Evolutionary conservation across 1,140 invertebrate genomes (phyloP).

Genomic region (Lordiphosa stackelbergi): DNA sequence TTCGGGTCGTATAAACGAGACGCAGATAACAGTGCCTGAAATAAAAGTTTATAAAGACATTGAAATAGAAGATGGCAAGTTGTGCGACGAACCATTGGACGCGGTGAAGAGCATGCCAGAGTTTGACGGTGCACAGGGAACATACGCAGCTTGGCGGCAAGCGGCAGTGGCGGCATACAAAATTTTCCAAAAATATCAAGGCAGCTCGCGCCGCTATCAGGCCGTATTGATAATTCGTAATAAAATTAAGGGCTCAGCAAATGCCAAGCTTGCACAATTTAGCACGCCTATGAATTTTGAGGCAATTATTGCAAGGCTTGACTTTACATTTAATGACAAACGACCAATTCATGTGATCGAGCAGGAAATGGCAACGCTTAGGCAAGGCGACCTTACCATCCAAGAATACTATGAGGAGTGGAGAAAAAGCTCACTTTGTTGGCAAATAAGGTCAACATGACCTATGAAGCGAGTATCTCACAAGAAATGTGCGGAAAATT

Average conservation of each 20-base stretch:
- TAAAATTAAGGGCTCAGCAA: slow-evolving; percentile 12
- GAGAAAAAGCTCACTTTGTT: slow-evolving; percentile 3
- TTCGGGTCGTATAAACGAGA: too few species aligned
- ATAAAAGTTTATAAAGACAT: neutral
- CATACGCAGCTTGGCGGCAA: slow-evolving; percentile 18
- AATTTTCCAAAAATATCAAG: slow-evolving; percentile 10
- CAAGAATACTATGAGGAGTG: slow-evolving; percentile 7
- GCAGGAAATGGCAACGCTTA: neutral
- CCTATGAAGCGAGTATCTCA: neutral
- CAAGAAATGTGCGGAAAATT: slow-evolving; percentile 4
- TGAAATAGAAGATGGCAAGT: neutral
- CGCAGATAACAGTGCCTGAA: neutral
- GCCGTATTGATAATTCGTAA: slow-evolving; percentile 26
- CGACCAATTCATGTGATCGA: slow-evolving; percentile 17
- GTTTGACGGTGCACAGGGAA: slow-evolving; percentile 16
- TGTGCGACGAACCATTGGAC: slow-evolving; percentile 19
- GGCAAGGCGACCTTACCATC: slow-evolving; percentile 1
- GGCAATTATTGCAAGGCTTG: neutral
- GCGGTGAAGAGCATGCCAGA: slow-evolving; percentile 27
- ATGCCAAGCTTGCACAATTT: slow-evolving; percentile 13
- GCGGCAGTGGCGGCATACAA: slow-evolving; percentile 16
- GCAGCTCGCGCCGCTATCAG: slow-evolving; percentile 21
- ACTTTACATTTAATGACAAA: slow-evolving; percentile 22
- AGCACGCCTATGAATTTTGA: slow-evolving; percentile 20
- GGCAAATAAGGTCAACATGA: slow-evolving; percentile 5